Conservation (phyloP, 2,113 vertebrate species). For the Perca flavescens region DNA sequence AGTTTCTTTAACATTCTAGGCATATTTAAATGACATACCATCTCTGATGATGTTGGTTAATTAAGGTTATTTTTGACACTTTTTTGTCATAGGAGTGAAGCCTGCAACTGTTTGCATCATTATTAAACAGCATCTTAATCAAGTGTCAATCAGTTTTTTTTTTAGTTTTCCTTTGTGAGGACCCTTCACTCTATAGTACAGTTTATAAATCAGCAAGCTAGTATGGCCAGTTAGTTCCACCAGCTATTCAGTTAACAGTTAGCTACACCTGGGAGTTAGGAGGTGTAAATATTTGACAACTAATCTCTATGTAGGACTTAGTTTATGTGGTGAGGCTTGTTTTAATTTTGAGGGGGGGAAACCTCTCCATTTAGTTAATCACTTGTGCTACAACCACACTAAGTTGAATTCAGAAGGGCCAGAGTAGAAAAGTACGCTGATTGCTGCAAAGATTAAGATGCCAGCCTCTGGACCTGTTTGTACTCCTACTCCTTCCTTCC, state of each 20-base stretch:
- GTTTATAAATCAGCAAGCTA: not conserved
- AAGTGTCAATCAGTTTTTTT: not conserved
- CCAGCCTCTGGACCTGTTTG: not conserved
- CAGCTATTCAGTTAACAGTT: not conserved
- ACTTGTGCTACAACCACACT: not conserved
- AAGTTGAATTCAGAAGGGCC: not conserved
- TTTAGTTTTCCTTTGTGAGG: not conserved
- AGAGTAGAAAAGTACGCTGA: not conserved
- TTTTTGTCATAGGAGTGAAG: not conserved
- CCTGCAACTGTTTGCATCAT: not conserved
- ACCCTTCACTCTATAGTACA: not conserved
- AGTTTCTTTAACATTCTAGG: not conserved
- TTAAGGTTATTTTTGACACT: not conserved
- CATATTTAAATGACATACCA: not conserved
- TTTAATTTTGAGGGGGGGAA: not conserved
- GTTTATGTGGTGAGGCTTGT: not conserved
- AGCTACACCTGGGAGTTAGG: not conserved
- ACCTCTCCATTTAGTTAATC: not conserved
- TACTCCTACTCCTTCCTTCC: not conserved
- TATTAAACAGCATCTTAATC: not conserved
- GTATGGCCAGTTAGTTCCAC: not conserved
- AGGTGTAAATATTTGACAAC: constrained; percentile 8
- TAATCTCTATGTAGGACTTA: not conserved
- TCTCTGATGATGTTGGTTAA: not conserved
- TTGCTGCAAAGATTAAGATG: not conserved